Evolutionary conservation across 1,140 invertebrate genomes (phyloP).

Genomic region (Polypedilum vanderplanki): DNA sequence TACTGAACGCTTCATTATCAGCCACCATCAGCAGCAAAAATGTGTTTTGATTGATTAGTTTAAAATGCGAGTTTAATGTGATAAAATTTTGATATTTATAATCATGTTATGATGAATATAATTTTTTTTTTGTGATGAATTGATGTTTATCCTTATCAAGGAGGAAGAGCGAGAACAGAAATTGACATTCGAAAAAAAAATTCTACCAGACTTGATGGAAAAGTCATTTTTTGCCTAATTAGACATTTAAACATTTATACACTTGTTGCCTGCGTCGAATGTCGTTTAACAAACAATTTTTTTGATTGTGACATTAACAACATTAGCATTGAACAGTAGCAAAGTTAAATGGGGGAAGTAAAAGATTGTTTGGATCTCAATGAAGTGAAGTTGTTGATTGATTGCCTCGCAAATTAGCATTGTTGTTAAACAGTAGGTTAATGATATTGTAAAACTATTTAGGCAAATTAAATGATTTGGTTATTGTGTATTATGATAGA

Average conservation of each 20-base stretch:
- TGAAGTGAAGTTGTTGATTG: neutral
- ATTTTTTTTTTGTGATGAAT: neutral
- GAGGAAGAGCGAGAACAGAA: neutral
- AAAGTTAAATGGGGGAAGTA: no score
- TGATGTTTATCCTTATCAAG: neutral
- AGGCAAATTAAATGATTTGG: neutral
- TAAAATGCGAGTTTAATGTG: conserved; percentile 25
- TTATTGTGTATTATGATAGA: neutral
- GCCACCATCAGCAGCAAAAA: neutral
- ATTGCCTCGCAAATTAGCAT: neutral
- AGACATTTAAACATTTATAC: conserved; percentile 3
- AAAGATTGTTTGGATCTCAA: no score
- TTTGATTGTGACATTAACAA: conserved; percentile 1
- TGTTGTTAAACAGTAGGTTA: conserved; percentile 10
- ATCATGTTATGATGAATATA: conserved; percentile 22
- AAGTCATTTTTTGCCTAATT: conserved; percentile 7
- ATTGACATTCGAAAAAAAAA: no score
- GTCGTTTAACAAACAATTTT: neutral
- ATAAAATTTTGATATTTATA: conserved; percentile 27
- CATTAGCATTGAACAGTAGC: no score
- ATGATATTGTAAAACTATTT: conserved; percentile 14
- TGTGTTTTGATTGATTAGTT: conserved; percentile 15
- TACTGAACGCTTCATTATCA: conserved; percentile 22
- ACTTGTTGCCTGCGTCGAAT: neutral
- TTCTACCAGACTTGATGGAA: no score